These are phyloP conservation scores for Holothuria scabra DNA, from an alignment of 53 echinoderm and acorn worm genomes.

Conservation along the genomic window DNA sequence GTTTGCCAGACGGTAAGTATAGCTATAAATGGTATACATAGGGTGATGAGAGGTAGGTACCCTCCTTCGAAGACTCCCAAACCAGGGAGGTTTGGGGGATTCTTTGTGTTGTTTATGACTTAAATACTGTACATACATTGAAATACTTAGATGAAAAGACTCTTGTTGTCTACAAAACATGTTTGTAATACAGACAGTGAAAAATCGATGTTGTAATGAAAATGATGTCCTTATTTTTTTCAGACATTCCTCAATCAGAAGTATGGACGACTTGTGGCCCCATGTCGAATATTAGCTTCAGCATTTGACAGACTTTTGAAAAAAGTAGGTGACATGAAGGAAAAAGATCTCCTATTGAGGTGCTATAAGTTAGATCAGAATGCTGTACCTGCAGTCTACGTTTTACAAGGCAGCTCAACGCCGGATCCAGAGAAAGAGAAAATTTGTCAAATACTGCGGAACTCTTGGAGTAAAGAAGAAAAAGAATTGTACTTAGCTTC, in stretches of 20 bases:
- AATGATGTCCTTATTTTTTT: not conserved
- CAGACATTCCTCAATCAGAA: constrained; percentile 96
- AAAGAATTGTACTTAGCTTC: constrained; percentile 93
- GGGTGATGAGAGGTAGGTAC: too few relatives aligned
- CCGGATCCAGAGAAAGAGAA: constrained; percentile 68
- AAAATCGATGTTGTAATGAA: not conserved
- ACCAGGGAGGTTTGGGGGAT: too few relatives aligned
- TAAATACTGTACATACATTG: too few relatives aligned
- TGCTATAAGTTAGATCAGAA: constrained; percentile 90
- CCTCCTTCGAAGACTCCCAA: too few relatives aligned
- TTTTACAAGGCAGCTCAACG: constrained; percentile 61
- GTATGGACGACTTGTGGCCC: constrained; percentile 76
- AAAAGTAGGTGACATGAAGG: constrained; percentile 68
- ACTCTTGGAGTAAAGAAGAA: constrained; percentile 90
- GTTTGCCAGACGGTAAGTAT: too few relatives aligned
- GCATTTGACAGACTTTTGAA: constrained; percentile 90
- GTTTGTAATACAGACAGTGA: too few relatives aligned
- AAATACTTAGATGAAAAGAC: too few relatives aligned
- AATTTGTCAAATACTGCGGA: constrained; percentile 82
- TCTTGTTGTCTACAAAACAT: too few relatives aligned
- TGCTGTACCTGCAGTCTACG: constrained; percentile 82
- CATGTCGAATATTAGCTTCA: constrained; percentile 82
- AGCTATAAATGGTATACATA: too few relatives aligned
- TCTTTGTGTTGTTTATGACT: too few relatives aligned
- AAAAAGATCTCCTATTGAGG: constrained; percentile 68